Evolutionary conservation across 2,888 invertebrate genomes (phyloP).

Genomic region (Folsomia candida): DNA sequence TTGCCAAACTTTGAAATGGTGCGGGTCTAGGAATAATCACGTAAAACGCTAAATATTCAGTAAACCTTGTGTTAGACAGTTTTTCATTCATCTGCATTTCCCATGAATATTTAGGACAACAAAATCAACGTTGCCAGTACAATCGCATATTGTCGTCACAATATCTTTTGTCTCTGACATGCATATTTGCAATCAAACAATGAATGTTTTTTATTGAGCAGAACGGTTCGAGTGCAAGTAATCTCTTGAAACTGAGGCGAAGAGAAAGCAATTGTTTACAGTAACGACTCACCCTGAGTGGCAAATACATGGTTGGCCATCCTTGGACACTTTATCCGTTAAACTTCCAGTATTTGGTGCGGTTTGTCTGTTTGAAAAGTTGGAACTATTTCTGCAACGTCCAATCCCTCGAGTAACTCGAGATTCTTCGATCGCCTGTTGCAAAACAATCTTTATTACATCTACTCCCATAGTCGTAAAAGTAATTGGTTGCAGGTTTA

Average conservation of each 20-base stretch:
- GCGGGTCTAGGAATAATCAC: too few species aligned
- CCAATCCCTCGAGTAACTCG: conserved; percentile 84
- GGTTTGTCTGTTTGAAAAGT: conserved; percentile 82
- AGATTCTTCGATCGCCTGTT: conserved; percentile 82
- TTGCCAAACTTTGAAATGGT: background rate
- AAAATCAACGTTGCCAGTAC: too few species aligned
- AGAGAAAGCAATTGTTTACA: too few species aligned
- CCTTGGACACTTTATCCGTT: conserved; percentile 69
- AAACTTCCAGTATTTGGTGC: conserved; percentile 82
- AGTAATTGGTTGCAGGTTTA: background rate
- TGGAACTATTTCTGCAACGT: conserved; percentile 78
- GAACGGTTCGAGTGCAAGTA: too few species aligned
- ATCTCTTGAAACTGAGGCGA: too few species aligned
- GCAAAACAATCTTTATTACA: background rate
- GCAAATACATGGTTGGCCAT: conserved; percentile 61
- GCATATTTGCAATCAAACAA: too few species aligned
- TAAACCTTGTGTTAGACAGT: background rate
- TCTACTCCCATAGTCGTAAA: background rate
- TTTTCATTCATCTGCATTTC: too few species aligned
- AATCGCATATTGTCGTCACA: too few species aligned
- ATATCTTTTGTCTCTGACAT: too few species aligned
- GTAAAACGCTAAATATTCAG: background rate
- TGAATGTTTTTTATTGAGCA: too few species aligned
- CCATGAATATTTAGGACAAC: too few species aligned
- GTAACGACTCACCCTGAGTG: conserved; percentile 53